Conservation (phyloP, 2,888 invertebrate species). For the Actias luna region DNA sequence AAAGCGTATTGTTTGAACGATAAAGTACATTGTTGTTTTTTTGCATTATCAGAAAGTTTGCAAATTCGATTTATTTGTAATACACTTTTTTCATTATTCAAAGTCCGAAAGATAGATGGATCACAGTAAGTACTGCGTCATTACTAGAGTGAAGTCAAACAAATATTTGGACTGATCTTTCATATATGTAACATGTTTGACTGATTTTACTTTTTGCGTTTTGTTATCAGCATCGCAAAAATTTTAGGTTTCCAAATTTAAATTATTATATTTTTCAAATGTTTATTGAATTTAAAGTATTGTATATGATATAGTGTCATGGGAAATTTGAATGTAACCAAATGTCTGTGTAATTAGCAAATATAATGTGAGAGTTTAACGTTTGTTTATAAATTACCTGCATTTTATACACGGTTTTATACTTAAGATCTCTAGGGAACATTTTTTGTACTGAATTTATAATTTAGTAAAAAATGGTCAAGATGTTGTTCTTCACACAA, state of each 20-base stretch:
- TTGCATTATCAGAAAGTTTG: not conserved
- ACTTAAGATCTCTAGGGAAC: no score
- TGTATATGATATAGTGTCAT: no score
- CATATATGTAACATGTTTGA: not conserved
- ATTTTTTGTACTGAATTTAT: no score
- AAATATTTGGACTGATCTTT: constrained; percentile 1
- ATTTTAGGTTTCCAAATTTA: not conserved
- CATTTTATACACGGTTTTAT: no score
- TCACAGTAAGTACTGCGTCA: constrained; percentile 2
- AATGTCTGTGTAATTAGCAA: no score
- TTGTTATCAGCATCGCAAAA: not conserved
- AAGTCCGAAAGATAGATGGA: constrained; percentile 4
- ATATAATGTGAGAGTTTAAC: no score
- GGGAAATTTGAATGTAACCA: no score
- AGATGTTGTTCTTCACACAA: no score
- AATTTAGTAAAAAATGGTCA: no score
- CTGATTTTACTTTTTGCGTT: not conserved
- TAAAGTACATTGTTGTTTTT: constrained; percentile 6
- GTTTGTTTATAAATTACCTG: no score
- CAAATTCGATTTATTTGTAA: not conserved
- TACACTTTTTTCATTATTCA: constrained; percentile 11
- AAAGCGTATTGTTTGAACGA: not conserved
- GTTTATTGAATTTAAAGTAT: no score
- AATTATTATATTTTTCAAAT: no score
- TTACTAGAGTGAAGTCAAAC: constrained; percentile 6